phyloP scores from a whole-genome alignment of 2,888 invertebrate species.

The Tetropium fuscum region DNA sequence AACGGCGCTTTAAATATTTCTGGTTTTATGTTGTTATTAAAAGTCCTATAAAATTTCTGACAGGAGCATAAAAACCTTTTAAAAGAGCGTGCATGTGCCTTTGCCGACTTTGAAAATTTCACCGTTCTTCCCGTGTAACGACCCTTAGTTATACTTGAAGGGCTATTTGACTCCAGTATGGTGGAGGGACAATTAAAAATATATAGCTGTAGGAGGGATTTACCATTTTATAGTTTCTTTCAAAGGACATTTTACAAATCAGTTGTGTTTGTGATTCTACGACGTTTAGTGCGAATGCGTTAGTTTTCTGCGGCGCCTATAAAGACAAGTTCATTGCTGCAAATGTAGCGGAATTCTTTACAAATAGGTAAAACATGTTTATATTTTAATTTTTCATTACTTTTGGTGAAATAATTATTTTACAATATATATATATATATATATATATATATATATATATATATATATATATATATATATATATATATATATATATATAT shows the following conservation, averaged over 20 bases:
- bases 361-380: too few relatives aligned
- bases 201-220: slow-evolving; percentile 63
- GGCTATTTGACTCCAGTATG: slow-evolving; percentile 55
- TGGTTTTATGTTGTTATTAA: slow-evolving; percentile 49
- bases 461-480: too few relatives aligned
- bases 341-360: too few relatives aligned
- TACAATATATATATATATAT: too few relatives aligned
- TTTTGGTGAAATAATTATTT: too few relatives aligned
- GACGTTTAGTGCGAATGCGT: slow-evolving; percentile 45
- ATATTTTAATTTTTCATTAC: too few relatives aligned
- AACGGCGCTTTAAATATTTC: slow-evolving; percentile 44
- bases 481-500: too few relatives aligned
- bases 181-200: slow-evolving; percentile 63
- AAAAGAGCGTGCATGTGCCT: slow-evolving; percentile 48
- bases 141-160: slow-evolving; percentile 53
- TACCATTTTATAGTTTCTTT: slow-evolving; percentile 61
- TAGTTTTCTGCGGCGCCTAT: slow-evolving; percentile 26
- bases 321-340: slow-evolving; percentile 31
- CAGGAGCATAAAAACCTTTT: slow-evolving; percentile 49
- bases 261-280: slow-evolving; percentile 57
- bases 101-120: slow-evolving; percentile 50
- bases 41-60: slow-evolving; percentile 50
- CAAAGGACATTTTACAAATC: slow-evolving; percentile 61
- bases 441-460: too few relatives aligned
- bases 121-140: slow-evolving; percentile 47